Evolutionary conservation across 2,888 invertebrate species (phyloP).

Genomic region (Pteria penguin): DNA sequence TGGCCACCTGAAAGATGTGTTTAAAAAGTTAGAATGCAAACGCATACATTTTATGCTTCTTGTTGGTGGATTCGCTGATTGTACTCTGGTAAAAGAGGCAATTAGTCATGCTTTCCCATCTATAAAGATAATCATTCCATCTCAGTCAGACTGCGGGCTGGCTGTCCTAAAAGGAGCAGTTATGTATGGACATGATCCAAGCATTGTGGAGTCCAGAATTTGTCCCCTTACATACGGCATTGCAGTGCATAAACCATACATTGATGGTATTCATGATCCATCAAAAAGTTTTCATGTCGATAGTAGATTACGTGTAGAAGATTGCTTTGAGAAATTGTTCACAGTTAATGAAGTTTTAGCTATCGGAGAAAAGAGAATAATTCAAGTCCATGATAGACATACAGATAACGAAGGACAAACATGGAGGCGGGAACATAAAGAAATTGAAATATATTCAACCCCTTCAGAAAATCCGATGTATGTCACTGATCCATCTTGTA

Average conservation of each 20-base stretch:
- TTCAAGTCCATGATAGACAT: slow-evolving; percentile 14
- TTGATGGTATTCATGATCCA: not conserved
- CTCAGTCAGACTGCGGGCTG: not conserved
- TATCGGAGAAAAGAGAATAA: not conserved
- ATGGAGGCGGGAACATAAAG: slow-evolving; percentile 6
- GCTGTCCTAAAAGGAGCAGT: slow-evolving; percentile 29
- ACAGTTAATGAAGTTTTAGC: slow-evolving; percentile 22
- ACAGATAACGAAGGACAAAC: not conserved
- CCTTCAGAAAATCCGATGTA: slow-evolving; percentile 7
- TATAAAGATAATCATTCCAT: slow-evolving; percentile 17
- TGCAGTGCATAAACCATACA: not conserved
- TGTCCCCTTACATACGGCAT: slow-evolving; percentile 29
- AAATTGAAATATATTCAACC: slow-evolving; percentile 23
- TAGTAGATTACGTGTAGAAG: not conserved
- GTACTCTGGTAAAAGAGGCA: slow-evolving; percentile 6
- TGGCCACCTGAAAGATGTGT: not conserved
- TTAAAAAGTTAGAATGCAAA: slow-evolving; percentile 3
- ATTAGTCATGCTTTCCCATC: slow-evolving; percentile 12
- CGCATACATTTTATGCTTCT: slow-evolving; percentile 12
- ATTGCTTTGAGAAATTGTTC: slow-evolving; percentile 30
- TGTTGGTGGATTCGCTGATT: slow-evolving; percentile 36
- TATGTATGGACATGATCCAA: slow-evolving; percentile 16
- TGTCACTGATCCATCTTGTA: slow-evolving; percentile 25
- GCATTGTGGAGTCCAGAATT: not conserved
- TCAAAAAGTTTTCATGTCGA: not conserved